phyloP scores from a whole-genome alignment of 2,113 vertebrate species.

The Pollimyrus isidori region DNA sequence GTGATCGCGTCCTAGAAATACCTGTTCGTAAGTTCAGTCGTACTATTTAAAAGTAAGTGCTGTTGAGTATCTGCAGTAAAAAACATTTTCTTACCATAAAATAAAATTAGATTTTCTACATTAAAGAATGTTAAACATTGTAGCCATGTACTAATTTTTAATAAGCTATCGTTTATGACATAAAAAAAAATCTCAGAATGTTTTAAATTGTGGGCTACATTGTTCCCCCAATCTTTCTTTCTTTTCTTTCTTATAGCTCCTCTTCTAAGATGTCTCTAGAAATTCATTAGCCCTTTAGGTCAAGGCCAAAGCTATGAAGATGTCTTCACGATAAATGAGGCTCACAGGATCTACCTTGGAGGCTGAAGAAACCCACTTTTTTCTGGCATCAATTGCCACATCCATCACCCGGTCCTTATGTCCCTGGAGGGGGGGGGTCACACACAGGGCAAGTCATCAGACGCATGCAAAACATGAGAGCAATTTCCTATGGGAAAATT shows the following conservation, averaged over 20 bases:
- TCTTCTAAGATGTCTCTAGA: neutral
- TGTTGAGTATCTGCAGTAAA: neutral
- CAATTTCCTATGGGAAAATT: neutral
- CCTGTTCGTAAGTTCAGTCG: neutral
- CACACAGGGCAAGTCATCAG: neutral
- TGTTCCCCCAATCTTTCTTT: neutral
- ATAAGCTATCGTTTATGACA: neutral
- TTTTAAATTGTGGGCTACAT: neutral
- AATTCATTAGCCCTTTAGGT: neutral
- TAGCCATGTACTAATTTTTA: neutral
- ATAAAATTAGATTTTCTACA: neutral
- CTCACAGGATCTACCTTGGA: conserved; percentile 58
- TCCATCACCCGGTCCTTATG: conserved; percentile 72
- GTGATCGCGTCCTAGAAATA: conserved; percentile 55
- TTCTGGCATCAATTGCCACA: conserved; percentile 56
- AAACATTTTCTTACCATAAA: neutral
- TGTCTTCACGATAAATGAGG: neutral
- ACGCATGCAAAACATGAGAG: neutral
- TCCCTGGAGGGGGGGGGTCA: conserved; percentile 47
- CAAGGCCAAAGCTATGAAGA: neutral
- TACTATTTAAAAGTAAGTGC: neutral
- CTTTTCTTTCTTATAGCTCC: neutral
- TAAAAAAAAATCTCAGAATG: neutral
- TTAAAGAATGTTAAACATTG: neutral
- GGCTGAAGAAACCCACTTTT: conserved; percentile 62